phyloP scores from a whole-genome alignment of 1,140 invertebrate genomes.

The Pachyrhynchus sulphureomaculatus region DNA sequence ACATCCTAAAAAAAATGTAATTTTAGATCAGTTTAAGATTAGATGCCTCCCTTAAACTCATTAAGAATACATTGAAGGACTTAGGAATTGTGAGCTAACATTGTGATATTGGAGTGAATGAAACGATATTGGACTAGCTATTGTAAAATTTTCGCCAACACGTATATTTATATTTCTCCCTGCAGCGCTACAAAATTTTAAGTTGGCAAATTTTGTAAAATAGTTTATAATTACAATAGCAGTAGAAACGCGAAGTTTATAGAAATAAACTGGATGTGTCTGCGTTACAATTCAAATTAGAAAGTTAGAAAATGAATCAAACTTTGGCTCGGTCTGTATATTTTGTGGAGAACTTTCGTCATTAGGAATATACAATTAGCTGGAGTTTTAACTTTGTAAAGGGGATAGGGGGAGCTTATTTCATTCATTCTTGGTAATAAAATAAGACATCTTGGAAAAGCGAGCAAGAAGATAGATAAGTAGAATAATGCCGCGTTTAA shows the following conservation, averaged over 20 bases:
- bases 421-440: background rate
- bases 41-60: too few species aligned
- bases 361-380: slow-evolving; percentile 48
- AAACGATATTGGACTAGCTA: too few species aligned
- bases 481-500: background rate
- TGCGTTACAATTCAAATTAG: slow-evolving; percentile 47
- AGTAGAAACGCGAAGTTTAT: slow-evolving; percentile 32
- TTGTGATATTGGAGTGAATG: too few species aligned
- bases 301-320: slow-evolving; percentile 48
- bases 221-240: slow-evolving; percentile 29
- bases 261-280: slow-evolving; percentile 43
- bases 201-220: slow-evolving; percentile 2
- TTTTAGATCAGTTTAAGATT: too few species aligned
- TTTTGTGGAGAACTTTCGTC: slow-evolving; percentile 45
- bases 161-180: too few species aligned
- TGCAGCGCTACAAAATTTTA: too few species aligned
- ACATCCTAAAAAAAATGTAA: too few species aligned
- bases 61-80: too few species aligned
- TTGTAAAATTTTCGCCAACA: too few species aligned
- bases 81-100: too few species aligned
- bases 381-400: slow-evolving; percentile 9
- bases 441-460: background rate
- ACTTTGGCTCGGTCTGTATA: slow-evolving; percentile 46
- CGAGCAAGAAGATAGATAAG: background rate
- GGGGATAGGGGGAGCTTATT: background rate